phyloP scores from a whole-genome alignment of 1,140 invertebrate genomes.

The Fopius arisanus region DNA sequence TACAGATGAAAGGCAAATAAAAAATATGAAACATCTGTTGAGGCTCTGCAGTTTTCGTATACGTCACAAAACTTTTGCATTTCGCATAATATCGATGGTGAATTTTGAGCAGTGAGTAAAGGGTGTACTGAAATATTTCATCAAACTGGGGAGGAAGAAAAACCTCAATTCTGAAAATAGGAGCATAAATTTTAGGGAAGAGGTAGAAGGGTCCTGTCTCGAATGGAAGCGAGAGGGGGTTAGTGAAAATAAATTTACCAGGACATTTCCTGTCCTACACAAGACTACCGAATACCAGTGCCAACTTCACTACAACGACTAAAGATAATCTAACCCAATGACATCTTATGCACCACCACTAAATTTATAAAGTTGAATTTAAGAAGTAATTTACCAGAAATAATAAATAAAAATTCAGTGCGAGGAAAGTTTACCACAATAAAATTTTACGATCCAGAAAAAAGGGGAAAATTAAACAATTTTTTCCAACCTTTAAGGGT shows the following conservation, averaged over 20 bases:
- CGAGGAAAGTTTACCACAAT: too few relatives aligned
- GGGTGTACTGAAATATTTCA: neutral
- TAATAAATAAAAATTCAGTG: too few relatives aligned
- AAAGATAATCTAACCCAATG: neutral
- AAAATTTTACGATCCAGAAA: too few relatives aligned
- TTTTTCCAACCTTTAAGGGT: too few relatives aligned
- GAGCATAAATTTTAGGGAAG: constrained; percentile 16
- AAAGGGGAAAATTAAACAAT: too few relatives aligned
- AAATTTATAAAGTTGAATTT: neutral
- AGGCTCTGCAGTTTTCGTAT: neutral
- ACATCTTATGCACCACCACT: neutral
- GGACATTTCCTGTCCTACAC: neutral
- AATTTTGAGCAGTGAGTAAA: neutral
- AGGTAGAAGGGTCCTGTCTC: neutral
- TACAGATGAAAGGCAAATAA: neutral
- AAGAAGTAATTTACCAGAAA: too few relatives aligned
- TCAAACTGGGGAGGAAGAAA: neutral
- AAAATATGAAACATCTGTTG: neutral
- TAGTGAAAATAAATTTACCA: constrained; percentile 18
- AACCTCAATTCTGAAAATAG: constrained; percentile 13
- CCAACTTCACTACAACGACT: neutral
- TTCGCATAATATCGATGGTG: neutral
- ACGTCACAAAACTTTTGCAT: neutral
- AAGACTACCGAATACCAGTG: neutral
- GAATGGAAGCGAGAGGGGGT: neutral